Conservation (phyloP, 2,888 invertebrate genomes). For the Oxyscelio sp. region DNA sequence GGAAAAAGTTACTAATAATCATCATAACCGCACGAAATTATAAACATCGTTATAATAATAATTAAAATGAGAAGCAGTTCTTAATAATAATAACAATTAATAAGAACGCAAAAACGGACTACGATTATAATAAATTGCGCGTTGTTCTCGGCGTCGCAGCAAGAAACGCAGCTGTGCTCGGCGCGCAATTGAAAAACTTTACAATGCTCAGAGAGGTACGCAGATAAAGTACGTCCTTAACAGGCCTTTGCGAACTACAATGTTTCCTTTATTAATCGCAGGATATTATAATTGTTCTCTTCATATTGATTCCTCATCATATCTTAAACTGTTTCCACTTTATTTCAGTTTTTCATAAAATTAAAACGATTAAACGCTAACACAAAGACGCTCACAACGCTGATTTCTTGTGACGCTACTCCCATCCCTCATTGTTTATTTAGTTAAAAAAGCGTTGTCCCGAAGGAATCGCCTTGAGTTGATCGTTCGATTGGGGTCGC, state of each 20-base stretch:
- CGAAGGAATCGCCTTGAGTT: no score
- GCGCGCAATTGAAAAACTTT: conserved; percentile 57
- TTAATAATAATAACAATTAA: conserved; percentile 48
- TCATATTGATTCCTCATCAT: conserved; percentile 36
- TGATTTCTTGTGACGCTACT: conserved; percentile 62
- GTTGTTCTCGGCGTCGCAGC: conserved; percentile 39
- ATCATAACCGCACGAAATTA: neutral
- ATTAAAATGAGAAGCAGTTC: conserved; percentile 41
- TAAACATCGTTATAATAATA: conserved; percentile 19
- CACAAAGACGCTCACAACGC: conserved; percentile 78
- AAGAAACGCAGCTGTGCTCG: conserved; percentile 53
- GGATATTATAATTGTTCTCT: conserved; percentile 66
- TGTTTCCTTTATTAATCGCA: conserved; percentile 64
- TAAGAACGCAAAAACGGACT: conserved; percentile 50
- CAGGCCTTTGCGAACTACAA: conserved; percentile 77
- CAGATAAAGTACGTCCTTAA: conserved; percentile 77
- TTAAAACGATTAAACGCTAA: conserved; percentile 77
- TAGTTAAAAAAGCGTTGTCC: no score
- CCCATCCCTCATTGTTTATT: conserved; percentile 46
- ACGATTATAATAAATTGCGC: conserved; percentile 49
- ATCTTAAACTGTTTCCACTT: no score
- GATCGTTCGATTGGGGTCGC: conserved; percentile 16
- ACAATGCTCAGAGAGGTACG: conserved; percentile 61
- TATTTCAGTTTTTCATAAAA: conserved; percentile 69
- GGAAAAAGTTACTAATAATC: neutral